Evolutionary conservation across 2,888 invertebrate species (phyloP), one percentile per base, ranked within the genome.

Genomic region (Coleophora flavipennella): DNA sequence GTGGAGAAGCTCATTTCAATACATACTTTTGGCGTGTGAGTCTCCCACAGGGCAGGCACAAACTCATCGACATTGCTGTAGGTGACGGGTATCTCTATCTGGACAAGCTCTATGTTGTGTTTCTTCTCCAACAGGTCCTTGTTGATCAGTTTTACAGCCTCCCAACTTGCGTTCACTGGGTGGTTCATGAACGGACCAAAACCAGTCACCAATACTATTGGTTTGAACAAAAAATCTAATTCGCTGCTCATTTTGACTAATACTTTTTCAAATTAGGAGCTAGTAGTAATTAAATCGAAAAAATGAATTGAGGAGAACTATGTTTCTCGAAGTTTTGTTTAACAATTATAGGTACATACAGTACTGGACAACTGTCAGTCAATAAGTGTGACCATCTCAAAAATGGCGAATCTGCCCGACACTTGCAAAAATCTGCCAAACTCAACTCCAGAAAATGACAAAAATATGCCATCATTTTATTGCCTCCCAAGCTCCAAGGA

Each of bases 111-210:
- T 13, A 88, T 62, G 32, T 79, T 68, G 35, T 85, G 67, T 44
- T 81, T 77, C 35, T 71, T 67, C 48, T 86, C 81, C 7, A 87
- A 61, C 46, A 83, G 69, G 31, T 81, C 66, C 47, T 87, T 80
- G 36, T 86, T 80, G 53, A 92, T 77, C 39, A 87, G 61, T 60
- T 90, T 89, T 0, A 94, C 94, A 3, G 91, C 90, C 64, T 92
- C 91, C 94, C 94, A 94, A 63, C 94, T 95, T 0, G 95, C 90
- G 66, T 95, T 95, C 8, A 91, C 77, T 14, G 75, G 71, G 59
- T 94, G 91, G 31, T 77, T 76, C 7, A 83, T 67, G 71, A 94
- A 95, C 1, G 94, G 94, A 0, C 94, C 94, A 72, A 95, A 95
- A 6, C 95, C 95, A 46, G 91, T 91, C 10, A 92, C 85, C 25